Percentiles rank a stretch among this genome's conserved stretches.
phyloP scores from a whole-genome alignment of 2,113 vertebrate genomes.

The Hystrix cristata region DNA sequence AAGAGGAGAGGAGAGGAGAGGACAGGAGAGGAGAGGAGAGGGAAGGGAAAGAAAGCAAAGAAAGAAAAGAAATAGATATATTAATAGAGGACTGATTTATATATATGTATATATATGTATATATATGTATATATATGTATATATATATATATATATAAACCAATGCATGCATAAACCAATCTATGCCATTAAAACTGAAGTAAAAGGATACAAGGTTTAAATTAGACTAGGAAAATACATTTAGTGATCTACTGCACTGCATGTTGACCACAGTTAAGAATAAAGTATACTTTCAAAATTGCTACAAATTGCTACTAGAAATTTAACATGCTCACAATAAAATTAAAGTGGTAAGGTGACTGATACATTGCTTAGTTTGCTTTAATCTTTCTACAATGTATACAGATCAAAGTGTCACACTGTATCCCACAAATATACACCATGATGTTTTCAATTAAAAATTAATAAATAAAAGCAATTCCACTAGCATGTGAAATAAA shows the following conservation, averaged over 20 bases:
- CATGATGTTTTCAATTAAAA: neutral
- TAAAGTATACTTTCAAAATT: neutral
- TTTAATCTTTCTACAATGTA: neutral
- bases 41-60: no score
- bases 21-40: no score
- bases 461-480: neutral
- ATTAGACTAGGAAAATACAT: neutral
- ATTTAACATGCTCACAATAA: neutral
- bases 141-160: no score
- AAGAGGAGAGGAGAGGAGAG: no score
- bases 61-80: no score
- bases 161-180: neutral
- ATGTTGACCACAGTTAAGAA: neutral
- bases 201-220: neutral
- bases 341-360: neutral
- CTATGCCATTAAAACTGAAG: slow-evolving; percentile 26
- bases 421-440: neutral
- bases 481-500: neutral
- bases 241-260: neutral
- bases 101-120: no score
- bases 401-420: neutral
- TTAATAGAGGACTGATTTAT: no score
- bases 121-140: no score
- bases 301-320: no score
- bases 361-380: neutral